Conservation (phyloP, 2,113 vertebrate genomes). For the Dromiciops gliroides region DNA sequence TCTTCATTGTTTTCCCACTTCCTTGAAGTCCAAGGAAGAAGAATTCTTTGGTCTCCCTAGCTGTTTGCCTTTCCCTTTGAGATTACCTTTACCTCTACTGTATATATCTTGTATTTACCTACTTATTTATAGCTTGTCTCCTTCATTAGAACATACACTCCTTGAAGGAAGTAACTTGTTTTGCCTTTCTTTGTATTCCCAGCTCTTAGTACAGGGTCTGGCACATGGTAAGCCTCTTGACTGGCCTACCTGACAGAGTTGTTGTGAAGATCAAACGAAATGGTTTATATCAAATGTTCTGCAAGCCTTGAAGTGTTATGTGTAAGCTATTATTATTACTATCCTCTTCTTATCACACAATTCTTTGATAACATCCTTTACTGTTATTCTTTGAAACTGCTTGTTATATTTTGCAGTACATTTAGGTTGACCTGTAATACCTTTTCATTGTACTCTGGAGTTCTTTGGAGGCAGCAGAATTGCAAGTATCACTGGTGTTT, state of each 20-base stretch:
- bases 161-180: not conserved
- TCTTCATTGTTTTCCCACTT: not conserved
- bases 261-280: not conserved
- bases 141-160: not conserved
- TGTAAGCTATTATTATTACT: not conserved
- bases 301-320: not conserved
- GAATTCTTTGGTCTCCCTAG: not conserved
- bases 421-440: not conserved
- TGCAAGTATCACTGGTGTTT: not conserved
- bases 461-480: not conserved
- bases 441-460: not conserved
- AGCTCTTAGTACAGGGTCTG: too few species aligned
- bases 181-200: not conserved
- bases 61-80: not conserved
- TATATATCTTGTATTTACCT: not conserved
- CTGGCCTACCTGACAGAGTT: not conserved
- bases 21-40: not conserved
- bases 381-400: not conserved
- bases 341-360: not conserved
- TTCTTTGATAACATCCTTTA: not conserved
- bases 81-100: not conserved
- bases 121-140: not conserved
- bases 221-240: not conserved
- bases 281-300: not conserved
- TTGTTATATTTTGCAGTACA: not conserved